phyloP scores from a whole-genome alignment of 1,140 invertebrate genomes.

The Brachionus rotundiformis region DNA sequence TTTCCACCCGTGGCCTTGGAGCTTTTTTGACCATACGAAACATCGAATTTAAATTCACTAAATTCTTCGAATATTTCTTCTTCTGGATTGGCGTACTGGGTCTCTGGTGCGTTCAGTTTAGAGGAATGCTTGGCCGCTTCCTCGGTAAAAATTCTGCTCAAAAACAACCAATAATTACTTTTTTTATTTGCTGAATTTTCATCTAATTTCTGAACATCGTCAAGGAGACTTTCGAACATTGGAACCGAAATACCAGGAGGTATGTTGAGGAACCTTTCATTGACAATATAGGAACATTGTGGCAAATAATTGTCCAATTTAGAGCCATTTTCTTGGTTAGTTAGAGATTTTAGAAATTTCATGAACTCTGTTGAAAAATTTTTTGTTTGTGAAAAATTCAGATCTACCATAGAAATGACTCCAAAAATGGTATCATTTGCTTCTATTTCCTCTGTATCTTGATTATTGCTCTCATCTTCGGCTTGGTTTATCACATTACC shows the following conservation, averaged over 20 bases:
- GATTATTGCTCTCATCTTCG: neutral
- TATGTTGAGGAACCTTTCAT: conserved; percentile 49
- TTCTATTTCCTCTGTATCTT: conserved; percentile 1
- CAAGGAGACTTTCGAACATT: conserved; percentile 41
- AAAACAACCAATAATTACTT: conserved; percentile 41
- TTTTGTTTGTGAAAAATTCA: conserved; percentile 19
- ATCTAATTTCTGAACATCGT: conserved; percentile 17
- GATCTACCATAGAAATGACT: conserved; percentile 32
- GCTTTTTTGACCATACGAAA: conserved; percentile 17
- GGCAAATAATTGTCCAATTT: conserved; percentile 12
- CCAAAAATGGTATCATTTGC: conserved; percentile 35
- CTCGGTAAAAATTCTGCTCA: neutral
- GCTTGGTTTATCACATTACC: conserved; percentile 43
- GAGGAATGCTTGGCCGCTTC: neutral
- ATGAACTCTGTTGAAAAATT: conserved; percentile 15
- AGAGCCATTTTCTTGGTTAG: neutral
- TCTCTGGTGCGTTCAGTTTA: conserved; percentile 16
- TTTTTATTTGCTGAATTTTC: conserved; percentile 17
- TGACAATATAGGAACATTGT: conserved; percentile 4
- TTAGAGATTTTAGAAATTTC: conserved; percentile 20
- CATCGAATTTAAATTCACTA: conserved; percentile 33
- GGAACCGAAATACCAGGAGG: conserved; percentile 39
- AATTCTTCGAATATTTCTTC: conserved; percentile 50
- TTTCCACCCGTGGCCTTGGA: conserved; percentile 14
- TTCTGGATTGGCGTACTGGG: conserved; percentile 13